Evolutionary conservation across 30 jellyfish, hydroid and myxozoan species (phyloP), one percentile per base, ranked within the genome.

Genomic region (Cassiopea xamachana): DNA sequence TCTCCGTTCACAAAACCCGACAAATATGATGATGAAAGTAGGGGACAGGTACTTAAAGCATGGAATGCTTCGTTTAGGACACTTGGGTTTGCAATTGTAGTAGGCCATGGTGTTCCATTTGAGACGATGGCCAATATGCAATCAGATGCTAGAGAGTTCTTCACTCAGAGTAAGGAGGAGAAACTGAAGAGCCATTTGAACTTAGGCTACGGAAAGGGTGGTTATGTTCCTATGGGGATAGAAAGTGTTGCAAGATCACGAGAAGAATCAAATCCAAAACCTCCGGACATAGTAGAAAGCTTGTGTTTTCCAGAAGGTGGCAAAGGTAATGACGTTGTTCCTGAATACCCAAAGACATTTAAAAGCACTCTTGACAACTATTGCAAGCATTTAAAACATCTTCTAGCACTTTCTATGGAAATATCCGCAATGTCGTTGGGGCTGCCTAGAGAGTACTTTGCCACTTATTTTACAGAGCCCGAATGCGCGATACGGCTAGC

Each of bases 341-440:
- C 93, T 13, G 77, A 61, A 27, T 43, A 7, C 45, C 93, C 93
- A 27, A 47, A n/a, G 19, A 79, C 75, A 46, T 12, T 86, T 48
- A 75, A 76, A 49, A 61, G 5, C 1, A 19, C 93, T 10, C 83
- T 86, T 61, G 83, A 86, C 39, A 67, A 46, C 1, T 86, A 86
- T 60, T 59, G 88, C 77, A 75, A 86, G 39, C 60, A 39, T 10
- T 45, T 86, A 83, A 55, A 58, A 14, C 46, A 18, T 6, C 75
- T 86, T 17, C 64, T 86, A 27, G 48, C 83, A 14, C 1, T 60
- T 4, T 59, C 70, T 1, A 86, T 86, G 93, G 93, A 86, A 50
- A 86, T 86, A 75, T 86, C 93, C 2, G 85, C 93, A 73, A 49
- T 86, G 19, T 43, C 88, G n/a, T 83, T 86, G 59, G 93, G 93